These are phyloP conservation scores for Poecilia velifera DNA, from an alignment of 2,797 vertebrate species.

Conservation along the genomic window DNA sequence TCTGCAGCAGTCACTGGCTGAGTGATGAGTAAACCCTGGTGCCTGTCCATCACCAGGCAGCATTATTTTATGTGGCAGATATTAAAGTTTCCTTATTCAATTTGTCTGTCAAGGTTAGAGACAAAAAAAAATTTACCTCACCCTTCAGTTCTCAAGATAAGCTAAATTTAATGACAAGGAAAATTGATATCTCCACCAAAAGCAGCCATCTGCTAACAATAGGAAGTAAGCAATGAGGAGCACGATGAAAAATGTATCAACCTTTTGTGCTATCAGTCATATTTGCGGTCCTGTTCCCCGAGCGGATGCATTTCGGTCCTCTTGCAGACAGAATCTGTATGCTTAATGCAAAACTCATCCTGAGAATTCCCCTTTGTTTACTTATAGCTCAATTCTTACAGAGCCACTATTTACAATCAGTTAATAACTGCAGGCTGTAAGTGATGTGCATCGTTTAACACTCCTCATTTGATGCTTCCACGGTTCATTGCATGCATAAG, in stretches of 20 bases:
- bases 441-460: constrained; percentile 68
- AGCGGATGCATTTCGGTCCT: constrained; percentile 17
- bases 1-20: not conserved
- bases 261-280: constrained; percentile 41
- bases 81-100: constrained; percentile 38
- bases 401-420: constrained; percentile 62
- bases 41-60: not conserved
- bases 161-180: constrained; percentile 36
- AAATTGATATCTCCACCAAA: constrained; percentile 35
- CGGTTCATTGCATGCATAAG: constrained; percentile 56
- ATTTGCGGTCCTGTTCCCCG: constrained; percentile 41
- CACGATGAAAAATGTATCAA: constrained; percentile 43
- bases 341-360: constrained; percentile 30
- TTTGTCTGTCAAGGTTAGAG: constrained; percentile 19
- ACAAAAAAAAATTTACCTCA: constrained; percentile 27
- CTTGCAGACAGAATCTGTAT: constrained; percentile 34
- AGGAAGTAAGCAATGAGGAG: constrained; percentile 33
- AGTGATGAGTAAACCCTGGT: not conserved
- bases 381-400: constrained; percentile 38
- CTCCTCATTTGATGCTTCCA: constrained; percentile 62
- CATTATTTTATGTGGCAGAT: not conserved
- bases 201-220: constrained; percentile 29
- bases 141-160: constrained; percentile 19
- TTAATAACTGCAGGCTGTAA: constrained; percentile 66
- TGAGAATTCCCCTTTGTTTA: constrained; percentile 54